Evolutionary conservation across 2,113 vertebrate genomes (phyloP), one percentile per base, ranked within the genome.

Genomic region (Mionectes macconnelli): DNA sequence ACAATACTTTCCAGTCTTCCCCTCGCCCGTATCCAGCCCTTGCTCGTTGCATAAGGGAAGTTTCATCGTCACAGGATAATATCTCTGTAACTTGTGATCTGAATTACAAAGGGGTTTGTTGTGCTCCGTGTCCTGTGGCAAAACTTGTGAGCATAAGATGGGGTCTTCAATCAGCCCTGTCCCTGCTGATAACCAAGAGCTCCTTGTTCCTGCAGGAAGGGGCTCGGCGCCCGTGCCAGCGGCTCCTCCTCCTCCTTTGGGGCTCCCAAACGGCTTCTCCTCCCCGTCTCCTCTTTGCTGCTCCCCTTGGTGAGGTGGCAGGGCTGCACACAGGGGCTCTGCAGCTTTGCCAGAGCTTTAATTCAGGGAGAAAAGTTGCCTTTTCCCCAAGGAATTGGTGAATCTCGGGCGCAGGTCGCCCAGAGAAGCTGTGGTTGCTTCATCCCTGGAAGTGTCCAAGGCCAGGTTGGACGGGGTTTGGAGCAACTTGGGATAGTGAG

Each of bases 11-110:
- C 87, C 78, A 84, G 86, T 80, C 31, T 96, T 95, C 10, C 33
- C 92, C 56, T 72, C 25, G 5, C 62, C 62, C 24, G 1, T 27
- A 1, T 49, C 70, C 69, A 42, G 52, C 53, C 73, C 83, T 53
- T 77, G 14, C 75, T 76, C 52, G 92, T 83, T 62, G 72, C 78
- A 23, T 50, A 68, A 70, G 89, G 50, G 91, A 53, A 56, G 66
- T 83, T 96, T 67, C 15, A 40, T 78, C 68, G 39, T 95, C 95
- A 90, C 52, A 85, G 94, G 96, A 85, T 90, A 78, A 53, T 45
- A 60, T 64, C 79, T 89, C 88, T 81, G 53, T 22, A 96, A 88
- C 90, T 96, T 86, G 70, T 97, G 97, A 96, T 94, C 89, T 78
- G 57, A 83, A 55, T 90, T 21, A 96, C 91, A 94, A 96, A 96